Evolutionary conservation across 2,888 invertebrate genomes (phyloP), one percentile per base, ranked within the genome.

Genomic region (Eupsilia transversa): DNA sequence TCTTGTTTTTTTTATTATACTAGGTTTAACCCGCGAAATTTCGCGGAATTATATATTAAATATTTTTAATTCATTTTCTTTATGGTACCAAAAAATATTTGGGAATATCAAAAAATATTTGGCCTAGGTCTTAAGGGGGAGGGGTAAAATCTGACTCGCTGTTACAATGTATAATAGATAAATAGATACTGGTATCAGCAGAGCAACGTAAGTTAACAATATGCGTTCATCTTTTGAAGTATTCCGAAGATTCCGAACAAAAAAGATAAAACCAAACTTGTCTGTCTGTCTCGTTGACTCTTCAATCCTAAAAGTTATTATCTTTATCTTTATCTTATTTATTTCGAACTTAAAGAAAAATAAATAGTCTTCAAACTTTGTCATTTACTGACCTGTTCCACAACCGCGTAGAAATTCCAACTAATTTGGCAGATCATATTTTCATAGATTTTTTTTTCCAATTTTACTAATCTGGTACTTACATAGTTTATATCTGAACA

Each of bases 1-100:
- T 80, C 67, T 81, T 73, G 61, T 76, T 68, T 12, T 68, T 12
- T 59, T 52, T 71, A 65, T 71, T 64, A 76, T 35, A 60, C n/a
- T n/a, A n/a, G n/a, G n/a, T n/a, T n/a, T n/a, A n/a, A n/a, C n/a
- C n/a, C n/a, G n/a, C n/a, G n/a, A n/a, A n/a, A n/a, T n/a, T n/a
- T n/a, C n/a, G n/a, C n/a, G n/a, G n/a, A n/a, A n/a, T n/a, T n/a
- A n/a, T n/a, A n/a, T n/a, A n/a, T n/a, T n/a, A n/a, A n/a, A n/a
- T n/a, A n/a, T n/a, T n/a, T n/a, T n/a, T n/a, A n/a, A n/a, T n/a
- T n/a, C n/a, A n/a, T n/a, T n/a, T n/a, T n/a, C n/a, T n/a, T n/a
- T n/a, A n/a, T n/a, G n/a, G n/a, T n/a, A n/a, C n/a, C n/a, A n/a
- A n/a, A n/a, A n/a, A n/a, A n/a, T n/a, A n/a, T n/a, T n/a, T n/a